A percentile compares a stretch with the other conserved stretches of the same genome.
Conservation (phyloP, 1,140 invertebrate species). For the Chironomus striatipennis region DNA sequence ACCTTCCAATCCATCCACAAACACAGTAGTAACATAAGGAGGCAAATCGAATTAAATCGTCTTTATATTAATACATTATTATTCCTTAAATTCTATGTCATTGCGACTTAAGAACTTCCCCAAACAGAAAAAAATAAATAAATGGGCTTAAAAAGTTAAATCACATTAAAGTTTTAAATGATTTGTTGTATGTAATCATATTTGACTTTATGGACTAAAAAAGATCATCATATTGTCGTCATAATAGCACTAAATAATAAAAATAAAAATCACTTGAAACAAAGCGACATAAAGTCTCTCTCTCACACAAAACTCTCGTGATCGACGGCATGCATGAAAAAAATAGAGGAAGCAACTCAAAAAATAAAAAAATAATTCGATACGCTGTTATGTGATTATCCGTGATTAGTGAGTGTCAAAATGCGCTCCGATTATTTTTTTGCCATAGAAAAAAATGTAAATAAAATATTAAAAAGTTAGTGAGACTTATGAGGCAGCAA, state of each 20-base stretch:
- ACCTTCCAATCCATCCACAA: not conserved
- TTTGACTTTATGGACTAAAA: not conserved
- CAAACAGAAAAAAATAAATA: not conserved
- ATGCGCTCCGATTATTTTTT: slow-evolving; percentile 1
- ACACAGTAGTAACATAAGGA: slow-evolving; percentile 12
- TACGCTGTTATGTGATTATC: slow-evolving; percentile 22
- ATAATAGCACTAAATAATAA: not conserved
- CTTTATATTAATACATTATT: not conserved
- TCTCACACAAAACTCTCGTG: not conserved
- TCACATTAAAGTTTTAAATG: slow-evolving; percentile 24
- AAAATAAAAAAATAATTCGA: not conserved
- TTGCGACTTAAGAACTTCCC: not conserved
- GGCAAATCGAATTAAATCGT: slow-evolving; percentile 18
- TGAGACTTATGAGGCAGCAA: too few species aligned
- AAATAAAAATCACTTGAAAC: not conserved
- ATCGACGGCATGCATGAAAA: not conserved
- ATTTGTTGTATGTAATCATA: not conserved
- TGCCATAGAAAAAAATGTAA: not conserved
- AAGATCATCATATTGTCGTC: not conserved
- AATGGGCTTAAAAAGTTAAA: slow-evolving; percentile 20
- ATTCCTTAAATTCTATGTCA: not conserved
- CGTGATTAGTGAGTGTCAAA: slow-evolving; percentile 22
- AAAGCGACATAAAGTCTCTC: not conserved
- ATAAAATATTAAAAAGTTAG: not conserved
- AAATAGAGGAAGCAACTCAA: not conserved